Evolutionary conservation across 2,113 vertebrate genomes (phyloP), one percentile per base, ranked within the genome.

Genomic region (Microcebus griseorufus): DNA sequence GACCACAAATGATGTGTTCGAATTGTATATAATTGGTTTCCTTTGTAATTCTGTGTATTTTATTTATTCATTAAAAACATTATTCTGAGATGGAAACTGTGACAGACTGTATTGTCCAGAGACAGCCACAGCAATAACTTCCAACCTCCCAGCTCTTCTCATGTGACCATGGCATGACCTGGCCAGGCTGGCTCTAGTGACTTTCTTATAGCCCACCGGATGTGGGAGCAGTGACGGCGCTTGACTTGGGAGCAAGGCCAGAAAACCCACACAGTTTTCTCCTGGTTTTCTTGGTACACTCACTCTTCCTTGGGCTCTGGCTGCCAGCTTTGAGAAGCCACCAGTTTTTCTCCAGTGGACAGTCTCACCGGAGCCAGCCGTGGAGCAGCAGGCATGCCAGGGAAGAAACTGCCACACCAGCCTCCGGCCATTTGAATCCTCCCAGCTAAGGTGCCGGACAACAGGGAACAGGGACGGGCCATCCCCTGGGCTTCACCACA

Each of bases 281-380:
- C 22, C 22, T 53, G 73, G 37, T 72, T 45, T 22, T 25, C 14
- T 58, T n/a, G 67, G 9, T 58, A 12, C 12, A 29, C 12, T 32
- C 29, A 1, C 10, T 73, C 53, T 45, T 70, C 53, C 73, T 64
- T 22, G 45, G 37, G n/a, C 22, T 25, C 39, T 37, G 48, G n/a
- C 13, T 9, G 10, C 5, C 25, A 32, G 25, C 23, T 48, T 39
- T 29, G 87, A 60, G 51, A 75, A 32, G 13, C 51, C 29, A 14
- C n/a, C 6, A 1, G 42, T 7, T 0, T 53, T 11, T 7, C 65
- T 32, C 9, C 4, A 37, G 53, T 0, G 6, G n/a, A 55, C 23
- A 65, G 39, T 78, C 34, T 34, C 34, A 16, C 16, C 4, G 6
- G 39, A 42, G 42, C 27, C 12, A 37, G 55, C 20, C 75, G 42